Evolutionary conservation across 2,797 vertebrate species (phyloP).

Genomic region (Graptemys geographica): DNA sequence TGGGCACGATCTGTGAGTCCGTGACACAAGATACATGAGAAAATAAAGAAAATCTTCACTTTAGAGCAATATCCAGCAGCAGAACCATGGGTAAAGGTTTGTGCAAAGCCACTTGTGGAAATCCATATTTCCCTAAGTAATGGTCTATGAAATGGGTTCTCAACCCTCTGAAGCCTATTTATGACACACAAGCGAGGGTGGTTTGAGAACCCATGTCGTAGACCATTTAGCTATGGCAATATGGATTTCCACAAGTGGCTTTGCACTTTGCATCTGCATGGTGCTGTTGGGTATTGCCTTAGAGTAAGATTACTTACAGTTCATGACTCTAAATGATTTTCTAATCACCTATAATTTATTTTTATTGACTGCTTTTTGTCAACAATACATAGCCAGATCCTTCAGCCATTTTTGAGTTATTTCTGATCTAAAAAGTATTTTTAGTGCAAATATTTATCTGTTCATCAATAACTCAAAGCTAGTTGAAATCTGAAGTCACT

Average conservation of each 20-base stretch:
- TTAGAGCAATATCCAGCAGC: neutral
- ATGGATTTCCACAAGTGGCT: rapidly evolving
- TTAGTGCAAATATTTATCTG: slow-evolving; percentile 12
- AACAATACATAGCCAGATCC: neutral
- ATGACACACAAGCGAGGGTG: neutral
- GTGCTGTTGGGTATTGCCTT: neutral
- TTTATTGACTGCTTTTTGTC: neutral
- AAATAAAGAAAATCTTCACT: neutral
- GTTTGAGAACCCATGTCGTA: neutral
- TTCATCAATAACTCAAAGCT: neutral
- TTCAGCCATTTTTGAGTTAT: neutral
- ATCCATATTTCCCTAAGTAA: neutral
- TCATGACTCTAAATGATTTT: neutral
- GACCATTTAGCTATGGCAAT: rapidly evolving
- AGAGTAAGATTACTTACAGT: neutral
- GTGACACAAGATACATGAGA: neutral
- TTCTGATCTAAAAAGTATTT: neutral
- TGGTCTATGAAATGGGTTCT: neutral
- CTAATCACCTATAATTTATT: neutral
- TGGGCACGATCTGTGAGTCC: too few relatives aligned
- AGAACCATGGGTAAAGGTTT: rapidly evolving
- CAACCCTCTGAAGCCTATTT: neutral
- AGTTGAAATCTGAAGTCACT: neutral
- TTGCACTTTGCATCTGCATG: neutral
- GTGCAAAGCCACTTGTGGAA: neutral